A percentile compares a stretch with the other conserved stretches of the same genome.
Evolutionary conservation across 2,888 invertebrate species (phyloP).

Genomic region (Anoncus sp.): DNA sequence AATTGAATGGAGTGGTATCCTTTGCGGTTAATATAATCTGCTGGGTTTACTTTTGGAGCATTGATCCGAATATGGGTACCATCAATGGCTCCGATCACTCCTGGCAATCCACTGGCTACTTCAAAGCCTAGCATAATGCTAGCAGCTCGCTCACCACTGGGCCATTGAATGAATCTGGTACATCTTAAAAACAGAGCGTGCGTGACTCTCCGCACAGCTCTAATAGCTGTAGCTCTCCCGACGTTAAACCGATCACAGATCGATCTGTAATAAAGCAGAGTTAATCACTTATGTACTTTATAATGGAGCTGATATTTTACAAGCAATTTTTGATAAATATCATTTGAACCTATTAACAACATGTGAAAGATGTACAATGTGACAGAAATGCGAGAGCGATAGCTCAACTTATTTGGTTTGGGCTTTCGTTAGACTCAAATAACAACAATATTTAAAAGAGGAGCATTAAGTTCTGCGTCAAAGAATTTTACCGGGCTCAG

Average conservation of each 20-base stretch:
- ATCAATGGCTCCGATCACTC: slow-evolving; percentile 64
- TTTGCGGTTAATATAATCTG: slow-evolving; percentile 61
- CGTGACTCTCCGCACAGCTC: slow-evolving; percentile 63
- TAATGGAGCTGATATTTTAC: not conserved
- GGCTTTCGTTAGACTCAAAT: no score
- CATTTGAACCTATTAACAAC: no score
- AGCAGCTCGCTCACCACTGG: slow-evolving; percentile 38
- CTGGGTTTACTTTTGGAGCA: slow-evolving; percentile 45
- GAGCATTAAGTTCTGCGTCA: no score
- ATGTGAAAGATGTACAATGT: no score
- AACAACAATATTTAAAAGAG: no score
- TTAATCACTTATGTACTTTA: not conserved
- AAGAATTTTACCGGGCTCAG: no score
- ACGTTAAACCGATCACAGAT: slow-evolving; percentile 65
- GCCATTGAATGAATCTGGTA: slow-evolving; percentile 64
- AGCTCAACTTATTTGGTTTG: no score
- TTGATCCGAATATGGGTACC: slow-evolving; percentile 59
- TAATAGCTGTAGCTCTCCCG: slow-evolving; percentile 61
- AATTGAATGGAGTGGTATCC: slow-evolving; percentile 62
- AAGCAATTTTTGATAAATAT: no score
- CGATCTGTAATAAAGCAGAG: slow-evolving; percentile 53
- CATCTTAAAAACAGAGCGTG: slow-evolving; percentile 53
- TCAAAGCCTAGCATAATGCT: slow-evolving; percentile 29
- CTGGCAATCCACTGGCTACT: slow-evolving; percentile 21
- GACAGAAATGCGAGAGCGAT: no score